Conservation (phyloP, 2,113 vertebrate genomes). For the Neomonachus schauinslandi region DNA sequence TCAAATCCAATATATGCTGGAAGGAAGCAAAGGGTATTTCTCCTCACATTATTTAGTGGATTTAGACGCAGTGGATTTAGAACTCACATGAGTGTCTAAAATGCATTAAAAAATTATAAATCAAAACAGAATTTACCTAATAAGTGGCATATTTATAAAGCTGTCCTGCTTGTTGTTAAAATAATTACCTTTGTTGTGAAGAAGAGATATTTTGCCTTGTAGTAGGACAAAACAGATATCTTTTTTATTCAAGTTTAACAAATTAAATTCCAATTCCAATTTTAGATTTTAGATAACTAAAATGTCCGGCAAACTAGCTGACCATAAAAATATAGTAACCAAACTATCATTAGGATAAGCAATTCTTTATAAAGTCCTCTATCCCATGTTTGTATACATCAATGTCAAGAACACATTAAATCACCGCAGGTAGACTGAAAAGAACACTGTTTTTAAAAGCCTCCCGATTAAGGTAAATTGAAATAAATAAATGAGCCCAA, state of each 20-base stretch:
- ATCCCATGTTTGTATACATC: neutral
- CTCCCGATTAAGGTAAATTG: neutral
- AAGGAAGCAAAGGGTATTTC: conserved; percentile 41
- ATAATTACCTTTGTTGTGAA: neutral
- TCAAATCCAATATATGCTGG: conserved; percentile 4
- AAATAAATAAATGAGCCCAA: conserved; percentile 45
- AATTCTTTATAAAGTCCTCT: neutral
- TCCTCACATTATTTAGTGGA: conserved; percentile 31
- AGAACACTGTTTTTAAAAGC: conserved; percentile 42
- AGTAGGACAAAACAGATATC: neutral
- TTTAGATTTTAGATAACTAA: neutral
- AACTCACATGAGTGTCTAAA: conserved; percentile 26
- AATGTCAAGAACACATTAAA: conserved; percentile 28
- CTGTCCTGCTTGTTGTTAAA: neutral
- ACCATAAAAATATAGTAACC: conserved; percentile 2
- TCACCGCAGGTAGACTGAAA: neutral
- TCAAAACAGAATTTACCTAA: conserved; percentile 43
- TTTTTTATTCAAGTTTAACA: conserved; percentile 42
- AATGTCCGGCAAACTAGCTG: conserved; percentile 23
- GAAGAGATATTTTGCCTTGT: neutral
- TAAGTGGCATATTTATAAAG: conserved; percentile 5
- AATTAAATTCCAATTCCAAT: conserved; percentile 35
- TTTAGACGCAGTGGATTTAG: neutral
- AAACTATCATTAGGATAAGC: conserved; percentile 34
- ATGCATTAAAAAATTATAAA: conserved; percentile 20